These are phyloP conservation scores for Agrochola lota DNA, from an alignment of 2,888 invertebrate species.

Conservation along the genomic window DNA sequence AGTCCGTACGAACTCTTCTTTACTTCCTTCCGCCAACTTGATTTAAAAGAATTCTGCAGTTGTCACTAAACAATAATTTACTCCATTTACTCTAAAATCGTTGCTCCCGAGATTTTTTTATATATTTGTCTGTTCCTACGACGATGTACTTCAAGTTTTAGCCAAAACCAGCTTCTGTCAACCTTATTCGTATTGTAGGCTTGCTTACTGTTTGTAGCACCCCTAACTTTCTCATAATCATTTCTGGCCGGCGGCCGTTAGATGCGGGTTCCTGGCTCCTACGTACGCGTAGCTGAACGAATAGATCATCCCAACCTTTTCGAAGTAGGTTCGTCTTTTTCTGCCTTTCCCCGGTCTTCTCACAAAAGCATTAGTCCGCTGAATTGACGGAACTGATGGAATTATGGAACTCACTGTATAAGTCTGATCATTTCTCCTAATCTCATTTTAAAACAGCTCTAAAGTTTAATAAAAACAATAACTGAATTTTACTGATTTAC, in stretches of 20 bases:
- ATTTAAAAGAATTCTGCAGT: neutral
- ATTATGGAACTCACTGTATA: neutral
- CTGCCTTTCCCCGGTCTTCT: neutral
- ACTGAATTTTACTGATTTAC: neutral
- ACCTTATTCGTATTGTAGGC: neutral
- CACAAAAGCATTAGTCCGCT: neutral
- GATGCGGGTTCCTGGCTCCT: too few relatives aligned
- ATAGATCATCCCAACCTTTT: neutral
- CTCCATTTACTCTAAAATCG: neutral
- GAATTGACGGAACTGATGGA: too few relatives aligned
- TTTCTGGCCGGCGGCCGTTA: neutral
- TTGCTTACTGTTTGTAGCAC: neutral
- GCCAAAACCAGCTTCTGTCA: neutral
- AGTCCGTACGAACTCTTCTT: neutral
- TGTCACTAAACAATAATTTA: neutral
- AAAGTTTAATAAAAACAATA: neutral
- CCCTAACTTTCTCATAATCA: neutral
- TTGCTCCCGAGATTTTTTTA: too few relatives aligned
- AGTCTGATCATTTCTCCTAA: neutral
- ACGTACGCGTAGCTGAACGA: neutral
- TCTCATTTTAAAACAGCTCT: neutral
- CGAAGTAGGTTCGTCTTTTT: neutral
- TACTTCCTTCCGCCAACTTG: neutral
- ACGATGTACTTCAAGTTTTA: neutral
- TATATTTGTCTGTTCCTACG: too few relatives aligned